Base-by-base conservation (phyloP, 2,888 invertebrate species). In the Caenorhabditis wallacei region DNA sequence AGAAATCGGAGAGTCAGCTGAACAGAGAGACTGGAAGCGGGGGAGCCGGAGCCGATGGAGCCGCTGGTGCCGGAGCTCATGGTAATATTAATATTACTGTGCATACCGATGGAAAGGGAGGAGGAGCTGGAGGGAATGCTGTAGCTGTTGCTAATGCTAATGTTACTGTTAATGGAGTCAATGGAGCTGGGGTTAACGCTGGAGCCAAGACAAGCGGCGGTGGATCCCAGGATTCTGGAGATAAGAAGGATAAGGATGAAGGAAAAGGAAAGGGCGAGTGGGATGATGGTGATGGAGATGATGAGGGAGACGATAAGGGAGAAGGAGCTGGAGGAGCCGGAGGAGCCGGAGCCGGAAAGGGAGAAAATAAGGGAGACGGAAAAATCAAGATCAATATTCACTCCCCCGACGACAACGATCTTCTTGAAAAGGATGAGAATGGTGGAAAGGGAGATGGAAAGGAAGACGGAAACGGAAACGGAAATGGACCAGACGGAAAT, bases 81-180 rank as follows among this genome's bases (percentile, higher is more conserved):
- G 84, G 84, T 35, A 84, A 81, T 61, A 85, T 87, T 59, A 85
- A 87, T 24, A 84, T 87, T 16, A 82, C 63, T 0, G 79, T 85
- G 11, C 84, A 85, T 20, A 87, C 85, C 1, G 72, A 54, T 35
- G 85, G 81, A 26, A 53, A 54, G 5, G 64, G n/a, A n/a, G 75
- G 13, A 30, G 68, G 59, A 40, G 37, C 64, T 54, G 82, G 71
- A 10, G 76, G 76, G 18, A 48, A 51, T 16, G 72, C 82, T 11
- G 72, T 82, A 1, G 78, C 82, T 7, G 71, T 82, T 8, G 78
- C 71, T 0, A 72, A 72, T 30, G 63, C 59, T n/a, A 82, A 72
- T 59, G 61, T 78, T 0, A 72, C 53, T 0, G 54, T 71, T 5
- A 78, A 78, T 51, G 72, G 68, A 24, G 56, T 20, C 18, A 54